Evolutionary conservation across 92 coral and sea anemone genomes (phyloP), one percentile per base, ranked within the genome.

Genomic region (Porites rus): DNA sequence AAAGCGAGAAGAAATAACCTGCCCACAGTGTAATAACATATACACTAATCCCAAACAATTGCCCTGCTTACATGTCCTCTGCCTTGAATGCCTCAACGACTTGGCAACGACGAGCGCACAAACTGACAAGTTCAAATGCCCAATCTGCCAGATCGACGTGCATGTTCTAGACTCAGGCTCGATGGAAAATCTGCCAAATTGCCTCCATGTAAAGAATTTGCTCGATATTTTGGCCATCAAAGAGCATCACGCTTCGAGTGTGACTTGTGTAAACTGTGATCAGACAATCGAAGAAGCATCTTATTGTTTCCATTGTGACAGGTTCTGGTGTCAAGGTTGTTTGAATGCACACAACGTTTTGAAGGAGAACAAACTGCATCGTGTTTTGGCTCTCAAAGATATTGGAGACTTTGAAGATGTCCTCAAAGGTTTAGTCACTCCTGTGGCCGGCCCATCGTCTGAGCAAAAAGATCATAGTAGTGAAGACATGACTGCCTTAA

Each of bases 241-340:
- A 25, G 87, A 75, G 51, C 16, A 51, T 17, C 65, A 82, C 1
- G 51, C 62, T 38, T 59, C 87, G 2, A 68, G 59, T 43, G 75
- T 88, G 51, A 75, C 87, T 51, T 88, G 91, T 76, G 87, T 51
- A 22, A 88, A 88, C 83, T 88, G 91, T 62, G 82, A 65, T 17
- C 16, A 75, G 74, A 75, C 67, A 75, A 43, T 77, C 71, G 86
- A 82, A n/a, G 82, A 75, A 82, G 73, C 65, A 11, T 75, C 83
- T 5, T 88, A 81, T 24, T 88, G 91, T 81, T 88, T 88, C 59
- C 75, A 82, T 2, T 88, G 91, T 69, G 31, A 69, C 69, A 74
- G 82, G 25, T 66, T 88, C 13, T 75, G 85, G 72, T 88, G 91
- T 64, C 50, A 88, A 18, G 54, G 10, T 25, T 88, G 91, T 13